Percentiles rank a stretch among this genome's conserved stretches.
These are phyloP conservation scores for Pristionchus mayeri DNA, from an alignment of 2,888 invertebrate genomes.

Conservation along the genomic window DNA sequence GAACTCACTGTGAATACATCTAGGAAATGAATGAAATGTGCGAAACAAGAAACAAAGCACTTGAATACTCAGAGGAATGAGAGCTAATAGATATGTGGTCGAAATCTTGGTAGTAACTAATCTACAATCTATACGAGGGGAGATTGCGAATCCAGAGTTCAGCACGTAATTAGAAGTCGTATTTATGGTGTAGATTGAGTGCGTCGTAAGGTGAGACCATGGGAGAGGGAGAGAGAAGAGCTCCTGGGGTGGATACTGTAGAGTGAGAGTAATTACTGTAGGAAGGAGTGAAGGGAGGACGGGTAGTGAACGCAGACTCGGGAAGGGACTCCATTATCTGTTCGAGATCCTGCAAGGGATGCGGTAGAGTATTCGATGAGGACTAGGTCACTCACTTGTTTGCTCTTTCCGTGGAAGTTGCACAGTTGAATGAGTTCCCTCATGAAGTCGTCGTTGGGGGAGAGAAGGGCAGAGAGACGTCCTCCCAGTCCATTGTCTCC, in stretches of 20 bases:
- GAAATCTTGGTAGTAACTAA: not conserved
- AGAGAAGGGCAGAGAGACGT: constrained; percentile 52
- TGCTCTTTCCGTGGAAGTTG: constrained; percentile 71
- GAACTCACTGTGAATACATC: not conserved
- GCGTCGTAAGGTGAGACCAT: constrained; percentile 19
- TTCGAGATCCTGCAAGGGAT: constrained; percentile 32
- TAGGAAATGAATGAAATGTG: constrained; percentile 14
- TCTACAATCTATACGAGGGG: not conserved
- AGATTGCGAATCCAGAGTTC: constrained; percentile 2
- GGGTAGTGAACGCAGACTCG: constrained; percentile 25
- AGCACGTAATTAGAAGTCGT: constrained; percentile 38
- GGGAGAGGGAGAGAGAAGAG: constrained; percentile 45
- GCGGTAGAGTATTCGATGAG: not conserved
- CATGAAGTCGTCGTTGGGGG: constrained; percentile 69
- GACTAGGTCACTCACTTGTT: constrained; percentile 53
- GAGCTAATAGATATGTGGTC: constrained; percentile 19
- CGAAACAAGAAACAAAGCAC: constrained; percentile 44
- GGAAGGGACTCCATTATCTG: constrained; percentile 28
- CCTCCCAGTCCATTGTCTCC: constrained; percentile 29
- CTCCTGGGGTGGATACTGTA: constrained; percentile 37
- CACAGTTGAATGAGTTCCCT: constrained; percentile 71
- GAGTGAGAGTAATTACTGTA: constrained; percentile 21
- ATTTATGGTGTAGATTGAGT: constrained; percentile 28
- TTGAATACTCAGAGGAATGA: constrained; percentile 2
- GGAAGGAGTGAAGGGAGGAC: not conserved